These are phyloP conservation scores for Diplodus puntazzo DNA, from an alignment of 2,797 vertebrate genomes.

Conservation along the genomic window DNA sequence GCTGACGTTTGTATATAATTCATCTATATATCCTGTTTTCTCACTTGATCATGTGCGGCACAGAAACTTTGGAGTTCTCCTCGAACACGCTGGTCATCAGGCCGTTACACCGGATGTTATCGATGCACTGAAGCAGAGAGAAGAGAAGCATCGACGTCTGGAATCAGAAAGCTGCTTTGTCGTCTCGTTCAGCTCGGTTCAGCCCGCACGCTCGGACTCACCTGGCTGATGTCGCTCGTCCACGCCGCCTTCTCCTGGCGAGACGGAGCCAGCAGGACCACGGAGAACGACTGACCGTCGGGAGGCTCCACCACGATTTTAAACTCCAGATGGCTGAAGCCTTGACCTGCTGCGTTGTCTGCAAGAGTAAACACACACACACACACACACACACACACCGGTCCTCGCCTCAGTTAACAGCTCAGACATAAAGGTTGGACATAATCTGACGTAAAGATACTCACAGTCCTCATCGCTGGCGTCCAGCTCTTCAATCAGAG, in stretches of 20 bases:
- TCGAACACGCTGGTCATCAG: conserved; percentile 99
- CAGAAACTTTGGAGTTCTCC: conserved; percentile 98
- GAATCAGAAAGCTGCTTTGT: not conserved
- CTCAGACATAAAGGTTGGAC: too few relatives aligned
- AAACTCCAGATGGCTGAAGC: conserved; percentile 94
- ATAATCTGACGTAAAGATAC: conserved; percentile 48
- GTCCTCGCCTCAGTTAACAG: not conserved
- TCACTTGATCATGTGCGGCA: conserved; percentile 99
- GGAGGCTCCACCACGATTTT: conserved; percentile 92
- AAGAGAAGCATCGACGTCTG: not conserved
- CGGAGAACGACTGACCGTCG: conserved; percentile 90
- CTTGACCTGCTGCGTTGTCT: conserved; percentile 92
- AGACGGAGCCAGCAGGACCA: conserved; percentile 93
- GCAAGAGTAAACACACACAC: not conserved
- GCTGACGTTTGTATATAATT: too few relatives aligned
- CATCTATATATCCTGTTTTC: conserved; percentile 49
- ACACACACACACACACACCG: not conserved
- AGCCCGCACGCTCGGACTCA: conserved; percentile 44
- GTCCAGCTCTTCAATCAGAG: conserved; percentile 93
- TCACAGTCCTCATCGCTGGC: conserved; percentile 94
- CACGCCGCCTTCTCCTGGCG: conserved; percentile 96
- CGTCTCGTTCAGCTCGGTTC: not conserved
- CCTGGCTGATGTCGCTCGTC: conserved; percentile 98
- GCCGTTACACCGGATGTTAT: conserved; percentile 98
- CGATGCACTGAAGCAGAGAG: conserved; percentile 89